Base-by-base conservation (phyloP, 2,888 invertebrate species). In the Drosophila fungiperda region DNA sequence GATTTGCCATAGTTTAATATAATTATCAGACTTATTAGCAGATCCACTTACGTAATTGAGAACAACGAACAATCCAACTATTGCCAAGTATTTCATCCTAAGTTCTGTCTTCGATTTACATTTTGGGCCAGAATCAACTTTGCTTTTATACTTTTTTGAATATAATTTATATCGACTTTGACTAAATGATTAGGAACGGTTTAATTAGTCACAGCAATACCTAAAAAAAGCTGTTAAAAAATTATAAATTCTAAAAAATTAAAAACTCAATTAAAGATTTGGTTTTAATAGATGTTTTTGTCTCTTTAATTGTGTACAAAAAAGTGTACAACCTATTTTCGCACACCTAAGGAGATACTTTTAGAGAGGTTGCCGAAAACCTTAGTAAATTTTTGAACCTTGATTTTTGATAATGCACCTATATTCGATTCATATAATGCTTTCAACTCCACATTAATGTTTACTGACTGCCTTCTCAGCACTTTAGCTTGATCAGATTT, bases 391-490 rank as follows among this genome's bases (percentile, higher is more conserved):
- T 29, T 5, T 29, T 29, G 0, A 4, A 29, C 29, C 29, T 29
- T 29, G 6, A 5, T 29, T 29, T 29, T 29, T 29, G 29, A 29
- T 29, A 6, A 29, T 29, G 29, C 29, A 29, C 29, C 5, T 29
- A 29, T 29, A 6, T 29, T 29, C 29, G 29, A 29, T 29, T 5
- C 5, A 29, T 4, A 4, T 29, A 29, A 29, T 29, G 29, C 29
- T 29, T 5, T 29, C 29, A 29, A 29, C 6, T 29, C 29, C 6
- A 5, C 29, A 29, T 29, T 29, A 29, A 29, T 29, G 1, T 29
- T 29, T 6, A 1, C 0, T 29, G 29, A 6, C 29, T 29, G 6
- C 5, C 6, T 5, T 0, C 0, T 1, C 0, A 29, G 29, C 29
- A 29, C 29, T 29, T 6, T 29, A 5, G 6, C 29, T 6, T 29